Conservation (phyloP, 2,888 invertebrate genomes). For the Latheticus oryzae region DNA sequence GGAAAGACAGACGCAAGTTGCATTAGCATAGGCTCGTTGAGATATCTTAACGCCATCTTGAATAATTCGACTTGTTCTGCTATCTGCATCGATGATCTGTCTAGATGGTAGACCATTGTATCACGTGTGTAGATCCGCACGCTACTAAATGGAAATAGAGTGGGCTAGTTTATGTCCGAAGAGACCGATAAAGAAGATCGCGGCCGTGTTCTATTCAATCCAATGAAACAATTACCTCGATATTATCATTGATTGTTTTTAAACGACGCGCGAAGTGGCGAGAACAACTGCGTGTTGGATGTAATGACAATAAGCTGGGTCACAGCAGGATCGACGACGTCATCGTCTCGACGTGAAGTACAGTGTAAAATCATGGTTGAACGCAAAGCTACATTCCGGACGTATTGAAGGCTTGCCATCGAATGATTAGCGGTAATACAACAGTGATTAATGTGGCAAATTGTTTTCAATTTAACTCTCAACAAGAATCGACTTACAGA, state of each 20-base stretch:
- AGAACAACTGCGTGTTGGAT: constrained; percentile 46
- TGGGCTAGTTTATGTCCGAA: constrained; percentile 56
- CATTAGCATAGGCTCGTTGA: constrained; percentile 57
- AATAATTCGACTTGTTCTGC: constrained; percentile 62
- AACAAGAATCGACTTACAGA: constrained; percentile 26
- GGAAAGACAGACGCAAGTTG: constrained; percentile 48
- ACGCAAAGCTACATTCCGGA: no score
- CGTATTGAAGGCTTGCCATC: constrained; percentile 24
- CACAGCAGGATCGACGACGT: constrained; percentile 31
- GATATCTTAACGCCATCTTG: constrained; percentile 63
- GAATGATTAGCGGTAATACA: constrained; percentile 34
- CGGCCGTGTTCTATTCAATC: constrained; percentile 57
- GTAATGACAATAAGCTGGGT: constrained; percentile 29
- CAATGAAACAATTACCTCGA: constrained; percentile 62
- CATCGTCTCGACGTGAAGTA: constrained; percentile 22
- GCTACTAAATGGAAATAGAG: constrained; percentile 61
- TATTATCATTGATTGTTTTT: constrained; percentile 60
- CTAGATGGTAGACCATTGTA: constrained; percentile 62
- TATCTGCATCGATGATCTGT: constrained; percentile 63
- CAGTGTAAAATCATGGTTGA: background rate
- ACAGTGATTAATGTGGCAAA: constrained; percentile 40
- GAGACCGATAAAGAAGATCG: constrained; percentile 55
- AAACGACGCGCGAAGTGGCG: constrained; percentile 52
- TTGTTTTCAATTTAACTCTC: constrained; percentile 35
- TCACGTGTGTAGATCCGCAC: constrained; percentile 60